Evolutionary conservation across 2,888 invertebrate species (phyloP).

Genomic region (Brassicogethes aeneus): DNA sequence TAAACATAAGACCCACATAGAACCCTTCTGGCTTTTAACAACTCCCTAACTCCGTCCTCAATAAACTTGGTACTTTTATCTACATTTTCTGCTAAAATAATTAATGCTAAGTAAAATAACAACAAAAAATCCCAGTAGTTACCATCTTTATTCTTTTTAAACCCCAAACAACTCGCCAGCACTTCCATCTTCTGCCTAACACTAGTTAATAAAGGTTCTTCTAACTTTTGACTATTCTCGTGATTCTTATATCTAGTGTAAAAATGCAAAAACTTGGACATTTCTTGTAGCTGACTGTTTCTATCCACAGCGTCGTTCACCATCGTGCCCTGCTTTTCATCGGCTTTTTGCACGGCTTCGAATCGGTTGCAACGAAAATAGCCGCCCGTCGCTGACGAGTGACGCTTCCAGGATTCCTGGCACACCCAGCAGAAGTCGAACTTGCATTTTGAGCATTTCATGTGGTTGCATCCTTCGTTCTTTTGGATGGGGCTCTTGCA

Average conservation of each 20-base stretch:
- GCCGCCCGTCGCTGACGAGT: constrained; percentile 59
- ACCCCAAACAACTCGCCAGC: constrained; percentile 45
- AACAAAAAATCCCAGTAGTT: constrained; percentile 7
- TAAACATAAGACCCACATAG: constrained; percentile 60
- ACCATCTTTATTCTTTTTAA: constrained; percentile 36
- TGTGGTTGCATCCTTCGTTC: constrained; percentile 64
- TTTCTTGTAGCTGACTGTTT: constrained; percentile 51
- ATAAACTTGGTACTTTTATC: constrained; percentile 47
- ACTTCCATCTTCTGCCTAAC: constrained; percentile 55
- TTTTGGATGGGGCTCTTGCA: constrained; percentile 64
- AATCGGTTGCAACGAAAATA: constrained; percentile 55
- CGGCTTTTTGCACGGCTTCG: constrained; percentile 54
- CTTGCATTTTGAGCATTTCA: constrained; percentile 66
- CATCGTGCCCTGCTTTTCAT: constrained; percentile 49
- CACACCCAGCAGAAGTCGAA: constrained; percentile 68
- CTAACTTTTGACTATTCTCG: constrained; percentile 54
- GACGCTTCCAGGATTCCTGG: constrained; percentile 61
- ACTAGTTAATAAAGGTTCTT: constrained; percentile 50
- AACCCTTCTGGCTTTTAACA: constrained; percentile 52
- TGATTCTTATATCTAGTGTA: constrained; percentile 57
- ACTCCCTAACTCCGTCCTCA: constrained; percentile 54
- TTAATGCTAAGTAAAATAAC: not conserved
- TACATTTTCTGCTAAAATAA: constrained; percentile 28
- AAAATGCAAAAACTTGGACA: constrained; percentile 57
- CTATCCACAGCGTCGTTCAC: constrained; percentile 50